Base-by-base conservation (phyloP, 1,140 invertebrate genomes). In the Calliphora vicina region DNA sequence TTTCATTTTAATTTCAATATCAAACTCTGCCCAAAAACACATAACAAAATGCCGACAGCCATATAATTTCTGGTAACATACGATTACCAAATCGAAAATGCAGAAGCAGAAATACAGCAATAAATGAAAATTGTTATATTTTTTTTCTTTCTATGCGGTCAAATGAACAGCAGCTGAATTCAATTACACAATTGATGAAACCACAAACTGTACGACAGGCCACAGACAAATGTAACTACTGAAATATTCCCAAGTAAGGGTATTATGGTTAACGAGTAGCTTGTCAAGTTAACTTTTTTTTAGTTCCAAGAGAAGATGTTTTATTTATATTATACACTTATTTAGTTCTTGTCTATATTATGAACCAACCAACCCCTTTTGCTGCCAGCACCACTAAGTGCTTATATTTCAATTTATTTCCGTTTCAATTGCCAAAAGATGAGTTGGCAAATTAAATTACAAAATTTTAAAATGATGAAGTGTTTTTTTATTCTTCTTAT, bases 181-280 rank as follows among this genome's bases (percentile, higher is more conserved):
- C 74, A 78, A 78, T 78, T 78, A 78, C 73, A 76, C 74, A 78
- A 78, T 23, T 78, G 74, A 78, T 45, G 74, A 45, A 67, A 67
- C 61, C 61, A 67, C 61, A 67, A 67, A 67, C 61, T 20, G 17
- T 67, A 67, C n/a, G n/a, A 6, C 8, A 23, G 6, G 5, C 13
- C 13, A 57, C 50, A 57, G 50, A 57, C 17, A 23, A 67, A 67
- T 20, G 45, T 67, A n/a, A n/a, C 50, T 57, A 67, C 20, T 23
- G 45, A 13, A 50, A 50, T n/a, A 17, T 43, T 43, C 12, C 5
- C 45, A 50, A 17, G 45, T 17, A 50, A 4, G 35, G 35, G 35
- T 35, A 35, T 35, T 35, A 35, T 8, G 35, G 35, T 8, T 50
- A 50, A 50, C 45, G 35, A 35, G 35, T 50, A 50, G 10, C 45